Conservation (phyloP, 2,888 invertebrate species). For the Melanotus villosus region DNA sequence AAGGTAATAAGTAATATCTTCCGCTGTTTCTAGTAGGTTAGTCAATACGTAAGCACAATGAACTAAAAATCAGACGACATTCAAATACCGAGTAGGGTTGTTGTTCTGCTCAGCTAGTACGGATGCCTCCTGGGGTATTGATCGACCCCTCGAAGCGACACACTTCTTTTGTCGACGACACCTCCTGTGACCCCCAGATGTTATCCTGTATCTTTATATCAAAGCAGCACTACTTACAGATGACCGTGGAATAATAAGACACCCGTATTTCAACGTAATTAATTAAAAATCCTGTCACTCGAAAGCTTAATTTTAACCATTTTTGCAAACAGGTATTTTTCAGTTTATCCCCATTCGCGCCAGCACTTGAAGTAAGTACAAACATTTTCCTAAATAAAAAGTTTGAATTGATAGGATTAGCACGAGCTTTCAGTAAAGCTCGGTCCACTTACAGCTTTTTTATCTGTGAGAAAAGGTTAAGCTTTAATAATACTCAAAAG, state of each 20-base stretch:
- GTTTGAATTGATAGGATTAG: slow-evolving; percentile 16
- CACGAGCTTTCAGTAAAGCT: slow-evolving; percentile 4
- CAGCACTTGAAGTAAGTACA: too few relatives aligned
- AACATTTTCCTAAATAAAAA: too few relatives aligned
- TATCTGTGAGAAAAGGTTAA: not conserved
- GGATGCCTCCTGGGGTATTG: slow-evolving; percentile 50
- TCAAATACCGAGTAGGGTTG: slow-evolving; percentile 7
- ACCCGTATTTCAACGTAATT: slow-evolving; percentile 16
- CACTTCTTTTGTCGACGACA: slow-evolving; percentile 52
- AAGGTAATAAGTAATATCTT: too few relatives aligned
- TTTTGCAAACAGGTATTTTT: too few relatives aligned
- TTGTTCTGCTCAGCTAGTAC: slow-evolving; percentile 9
- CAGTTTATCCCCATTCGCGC: too few relatives aligned
- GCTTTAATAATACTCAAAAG: too few relatives aligned
- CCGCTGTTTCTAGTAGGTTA: too few relatives aligned
- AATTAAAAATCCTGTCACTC: slow-evolving; percentile 3
- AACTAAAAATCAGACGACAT: not conserved
- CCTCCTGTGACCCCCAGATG: slow-evolving; percentile 42
- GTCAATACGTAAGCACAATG: not conserved
- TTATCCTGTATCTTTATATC: slow-evolving; percentile 37
- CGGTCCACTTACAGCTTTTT: not conserved
- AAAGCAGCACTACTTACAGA: slow-evolving; percentile 29
- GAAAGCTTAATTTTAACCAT: too few relatives aligned
- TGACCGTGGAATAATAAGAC: slow-evolving; percentile 31
- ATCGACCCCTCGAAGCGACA: slow-evolving; percentile 52